Evolutionary conservation across 2,888 invertebrate genomes (phyloP), one percentile per base, ranked within the genome.

Genomic region (Platynereis dumerilii): DNA sequence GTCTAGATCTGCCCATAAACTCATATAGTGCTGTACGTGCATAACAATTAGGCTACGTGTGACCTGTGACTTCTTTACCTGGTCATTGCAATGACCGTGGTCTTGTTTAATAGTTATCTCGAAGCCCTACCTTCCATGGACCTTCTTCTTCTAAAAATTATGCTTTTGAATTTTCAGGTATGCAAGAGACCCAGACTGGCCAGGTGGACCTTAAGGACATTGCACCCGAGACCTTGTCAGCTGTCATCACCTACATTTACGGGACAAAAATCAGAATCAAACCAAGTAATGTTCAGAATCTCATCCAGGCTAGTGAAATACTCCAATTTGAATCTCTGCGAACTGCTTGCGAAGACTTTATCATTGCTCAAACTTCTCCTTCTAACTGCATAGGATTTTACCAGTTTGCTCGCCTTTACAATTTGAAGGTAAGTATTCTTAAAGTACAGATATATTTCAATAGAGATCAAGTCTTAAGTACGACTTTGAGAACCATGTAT

Each of bases 211-310:
- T 69, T 7, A 58, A 62, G 42, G 61, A 57, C 2, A 54, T 55
- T 27, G 61, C 65, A n/a, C 42, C 58, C 5, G 56, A 56, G 20
- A 69, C 64, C 17, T 58, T 70, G 24, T 24, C 48, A 2, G n/a
- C 56, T 24, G 27, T 70, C 15, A 28, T 70, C 12, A 58, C 66
- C n/a, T 70, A 70, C 58, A 66, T 70, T 17, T 70, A 70, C 59
- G 60, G 68, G 10, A 22, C 64, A 17, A 45, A 66, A 29, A 55
- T 66, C 15, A 58, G 53, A 27, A 66, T 70, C 53, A 70, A 63
- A 15, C 58, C 62, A 10, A 61, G 58, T 10, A 70, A 69, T 55
- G 70, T 69, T 1, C 68, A 70, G 54, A 59, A 42, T 52, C 54
- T 70, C 5, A 48, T 69, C 24, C 52, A 68, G 48, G 68, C 65